Conservation (phyloP, 1,140 invertebrate species). For the Zaprionus africanus region DNA sequence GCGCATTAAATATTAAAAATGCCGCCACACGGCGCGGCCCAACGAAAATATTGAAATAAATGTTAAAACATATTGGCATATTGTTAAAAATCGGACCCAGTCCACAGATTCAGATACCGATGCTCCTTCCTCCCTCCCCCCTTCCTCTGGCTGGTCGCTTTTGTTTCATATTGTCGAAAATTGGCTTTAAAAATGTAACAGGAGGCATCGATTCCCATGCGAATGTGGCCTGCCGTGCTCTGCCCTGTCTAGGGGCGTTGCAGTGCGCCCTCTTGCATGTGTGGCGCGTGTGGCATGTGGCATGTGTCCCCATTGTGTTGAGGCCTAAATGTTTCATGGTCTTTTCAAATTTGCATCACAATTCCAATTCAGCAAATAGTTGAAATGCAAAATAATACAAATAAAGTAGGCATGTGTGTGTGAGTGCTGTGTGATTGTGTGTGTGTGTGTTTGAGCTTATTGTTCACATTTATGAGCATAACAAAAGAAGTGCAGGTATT, state of each 20-base stretch:
- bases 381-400: background rate
- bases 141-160: constrained; percentile 16
- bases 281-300: constrained; percentile 4
- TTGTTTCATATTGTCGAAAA: constrained; percentile 60
- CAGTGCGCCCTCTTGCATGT: background rate
- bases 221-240: constrained; percentile 6
- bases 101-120: background rate
- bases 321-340: constrained; percentile 3
- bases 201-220: background rate
- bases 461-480: background rate
- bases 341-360: constrained; percentile 12
- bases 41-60: constrained; percentile 81
- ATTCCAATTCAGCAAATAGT: constrained; percentile 7
- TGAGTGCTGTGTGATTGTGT: background rate
- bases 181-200: constrained; percentile 74
- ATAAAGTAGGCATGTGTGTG: background rate
- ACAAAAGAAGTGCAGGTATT: background rate
- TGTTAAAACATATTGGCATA: constrained; percentile 83
- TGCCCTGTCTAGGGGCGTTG: background rate
- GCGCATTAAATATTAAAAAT: constrained; percentile 79
- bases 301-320: constrained; percentile 23
- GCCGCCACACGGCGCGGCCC: constrained; percentile 70
- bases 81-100: constrained; percentile 64
- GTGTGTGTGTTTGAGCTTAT: background rate
- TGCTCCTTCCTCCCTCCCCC: background rate